Evolutionary conservation across 2,113 vertebrate genomes (phyloP).

Genomic region (Condylura cristata): DNA sequence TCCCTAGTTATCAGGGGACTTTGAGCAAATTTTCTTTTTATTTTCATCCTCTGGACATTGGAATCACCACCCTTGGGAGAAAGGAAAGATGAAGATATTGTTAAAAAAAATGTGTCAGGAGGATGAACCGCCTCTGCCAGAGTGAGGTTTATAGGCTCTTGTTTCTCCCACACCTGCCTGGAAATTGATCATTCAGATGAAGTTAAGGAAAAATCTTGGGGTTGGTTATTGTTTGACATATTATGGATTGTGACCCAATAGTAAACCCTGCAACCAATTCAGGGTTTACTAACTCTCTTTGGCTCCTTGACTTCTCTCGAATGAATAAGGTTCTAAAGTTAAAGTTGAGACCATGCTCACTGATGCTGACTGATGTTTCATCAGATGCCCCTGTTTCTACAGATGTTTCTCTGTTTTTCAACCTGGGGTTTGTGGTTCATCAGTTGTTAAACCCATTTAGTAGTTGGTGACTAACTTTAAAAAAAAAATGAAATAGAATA

Average conservation of each 20-base stretch:
- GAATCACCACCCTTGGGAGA: not conserved
- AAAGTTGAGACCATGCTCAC: not conserved
- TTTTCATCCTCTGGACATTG: not conserved
- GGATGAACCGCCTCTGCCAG: not conserved
- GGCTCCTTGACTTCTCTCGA: not conserved
- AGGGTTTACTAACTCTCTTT: not conserved
- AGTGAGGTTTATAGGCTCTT: not conserved
- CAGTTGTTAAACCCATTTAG: not conserved
- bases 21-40: conserved; percentile 9
- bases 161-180: not conserved
- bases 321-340: not conserved
- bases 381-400: not conserved
- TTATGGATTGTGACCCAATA: not conserved
- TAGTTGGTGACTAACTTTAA: not conserved
- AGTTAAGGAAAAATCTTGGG: not conserved
- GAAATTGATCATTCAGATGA: not conserved
- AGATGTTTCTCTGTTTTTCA: not conserved
- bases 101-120: not conserved
- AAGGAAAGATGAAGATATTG: not conserved
- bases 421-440: not conserved
- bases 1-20: not conserved
- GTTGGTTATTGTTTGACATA: not conserved
- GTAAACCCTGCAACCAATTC: not conserved
- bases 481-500: conserved; percentile 1
- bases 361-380: not conserved